These are phyloP conservation scores for Amiota mariae DNA, from an alignment of 2,888 invertebrate species.

Conservation along the genomic window DNA sequence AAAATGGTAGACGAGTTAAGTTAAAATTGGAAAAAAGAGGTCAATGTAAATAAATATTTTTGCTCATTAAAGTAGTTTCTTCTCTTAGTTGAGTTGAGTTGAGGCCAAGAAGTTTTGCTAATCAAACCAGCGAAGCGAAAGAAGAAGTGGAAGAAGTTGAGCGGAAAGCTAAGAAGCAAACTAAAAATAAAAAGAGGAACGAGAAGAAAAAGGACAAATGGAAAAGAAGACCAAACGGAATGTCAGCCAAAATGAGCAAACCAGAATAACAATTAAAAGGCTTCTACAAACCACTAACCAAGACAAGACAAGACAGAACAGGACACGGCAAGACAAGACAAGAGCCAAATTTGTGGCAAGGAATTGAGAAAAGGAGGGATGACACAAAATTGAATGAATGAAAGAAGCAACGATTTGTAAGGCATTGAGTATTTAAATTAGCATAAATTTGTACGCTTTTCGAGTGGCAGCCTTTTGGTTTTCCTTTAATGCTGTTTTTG, in stretches of 20 bases:
- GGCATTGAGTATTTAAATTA: too few relatives aligned
- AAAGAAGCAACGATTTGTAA: too few relatives aligned
- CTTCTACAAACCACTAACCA: too few relatives aligned
- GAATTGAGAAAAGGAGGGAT: background rate
- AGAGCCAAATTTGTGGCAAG: background rate
- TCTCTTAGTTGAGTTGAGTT: background rate
- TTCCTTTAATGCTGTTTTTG: too few relatives aligned
- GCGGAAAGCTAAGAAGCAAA: background rate
- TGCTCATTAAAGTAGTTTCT: constrained; percentile 27
- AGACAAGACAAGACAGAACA: background rate
- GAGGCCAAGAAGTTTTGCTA: constrained; percentile 17
- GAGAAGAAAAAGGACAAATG: background rate
- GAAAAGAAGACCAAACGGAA: background rate
- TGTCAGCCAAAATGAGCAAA: background rate
- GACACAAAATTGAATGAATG: too few relatives aligned
- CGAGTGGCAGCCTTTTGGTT: background rate
- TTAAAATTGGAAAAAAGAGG: constrained; percentile 18
- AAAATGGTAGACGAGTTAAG: background rate
- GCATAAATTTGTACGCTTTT: too few relatives aligned
- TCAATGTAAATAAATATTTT: constrained; percentile 31
- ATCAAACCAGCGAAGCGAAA: constrained; percentile 18
- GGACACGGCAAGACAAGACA: background rate
- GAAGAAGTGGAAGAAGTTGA: background rate
- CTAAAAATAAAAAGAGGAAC: background rate
- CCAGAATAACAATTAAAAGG: constrained; percentile 18